phyloP scores from a whole-genome alignment of 2,113 vertebrate genomes.

The Microtus richardsoni region DNA sequence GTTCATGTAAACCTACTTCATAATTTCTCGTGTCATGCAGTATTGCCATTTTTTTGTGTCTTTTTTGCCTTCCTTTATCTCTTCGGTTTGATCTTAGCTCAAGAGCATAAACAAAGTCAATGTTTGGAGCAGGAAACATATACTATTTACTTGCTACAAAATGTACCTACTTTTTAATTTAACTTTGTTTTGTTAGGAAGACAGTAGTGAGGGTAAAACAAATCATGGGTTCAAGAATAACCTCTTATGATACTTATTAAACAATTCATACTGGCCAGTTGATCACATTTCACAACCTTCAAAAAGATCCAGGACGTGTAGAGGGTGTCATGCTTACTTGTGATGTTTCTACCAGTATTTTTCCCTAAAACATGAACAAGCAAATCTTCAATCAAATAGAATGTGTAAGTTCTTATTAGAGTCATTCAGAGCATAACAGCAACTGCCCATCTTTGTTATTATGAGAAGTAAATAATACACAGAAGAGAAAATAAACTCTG shows the following conservation, averaged over 20 bases:
- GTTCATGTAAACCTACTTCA: background rate
- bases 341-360: background rate
- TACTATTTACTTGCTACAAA: constrained; percentile 25
- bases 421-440: background rate
- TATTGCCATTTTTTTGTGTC: background rate
- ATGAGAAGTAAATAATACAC: background rate
- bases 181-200: background rate
- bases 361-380: constrained; percentile 1
- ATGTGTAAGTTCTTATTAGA: background rate
- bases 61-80: constrained; percentile 36
- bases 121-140: background rate
- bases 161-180: background rate
- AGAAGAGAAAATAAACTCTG: background rate
- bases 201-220: accelerated
- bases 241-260: background rate
- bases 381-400: background rate
- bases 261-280: background rate
- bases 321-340: background rate
- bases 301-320: background rate
- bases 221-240: background rate
- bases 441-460: background rate
- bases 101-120: constrained; percentile 3
- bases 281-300: constrained; percentile 14
- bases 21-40: background rate
- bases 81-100: constrained; percentile 40